Conservation (phyloP, 2,888 invertebrate genomes). For the Oasisia sp. region DNA sequence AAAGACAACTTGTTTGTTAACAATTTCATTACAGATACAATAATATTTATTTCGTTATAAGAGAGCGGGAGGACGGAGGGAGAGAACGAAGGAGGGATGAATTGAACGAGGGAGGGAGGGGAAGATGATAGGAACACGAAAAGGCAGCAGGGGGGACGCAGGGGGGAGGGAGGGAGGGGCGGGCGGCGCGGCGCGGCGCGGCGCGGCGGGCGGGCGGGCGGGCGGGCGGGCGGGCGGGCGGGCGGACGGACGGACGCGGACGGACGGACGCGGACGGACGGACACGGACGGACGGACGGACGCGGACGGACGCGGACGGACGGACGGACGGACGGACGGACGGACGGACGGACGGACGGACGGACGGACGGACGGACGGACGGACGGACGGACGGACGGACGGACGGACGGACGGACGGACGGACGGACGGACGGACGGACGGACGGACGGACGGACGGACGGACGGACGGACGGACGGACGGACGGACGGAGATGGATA, state of each 20-base stretch:
- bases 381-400: neutral
- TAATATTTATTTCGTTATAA: no score
- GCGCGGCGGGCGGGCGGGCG: neutral
- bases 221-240: neutral
- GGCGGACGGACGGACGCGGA: neutral
- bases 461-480: no score
- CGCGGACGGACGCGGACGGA: neutral
- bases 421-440: neutral
- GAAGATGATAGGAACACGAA: no score
- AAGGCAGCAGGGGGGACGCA: no score
- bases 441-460: no score
- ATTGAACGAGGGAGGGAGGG: no score
- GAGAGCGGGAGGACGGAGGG: no score
- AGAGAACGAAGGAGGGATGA: no score
- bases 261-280: neutral
- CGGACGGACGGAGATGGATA: no score
- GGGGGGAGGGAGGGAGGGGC: neutral
- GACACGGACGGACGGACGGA: slow-evolving; percentile 25
- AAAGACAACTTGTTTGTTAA: neutral
- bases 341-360: neutral
- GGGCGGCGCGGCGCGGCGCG: no score
- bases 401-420: neutral
- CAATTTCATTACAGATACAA: no score
- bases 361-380: slow-evolving; percentile 18
- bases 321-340: slow-evolving; percentile 13